Percentiles rank a stretch among this genome's conserved stretches.
Conservation (phyloP, 2,113 vertebrate species). For the Pteruthius melanotis region DNA sequence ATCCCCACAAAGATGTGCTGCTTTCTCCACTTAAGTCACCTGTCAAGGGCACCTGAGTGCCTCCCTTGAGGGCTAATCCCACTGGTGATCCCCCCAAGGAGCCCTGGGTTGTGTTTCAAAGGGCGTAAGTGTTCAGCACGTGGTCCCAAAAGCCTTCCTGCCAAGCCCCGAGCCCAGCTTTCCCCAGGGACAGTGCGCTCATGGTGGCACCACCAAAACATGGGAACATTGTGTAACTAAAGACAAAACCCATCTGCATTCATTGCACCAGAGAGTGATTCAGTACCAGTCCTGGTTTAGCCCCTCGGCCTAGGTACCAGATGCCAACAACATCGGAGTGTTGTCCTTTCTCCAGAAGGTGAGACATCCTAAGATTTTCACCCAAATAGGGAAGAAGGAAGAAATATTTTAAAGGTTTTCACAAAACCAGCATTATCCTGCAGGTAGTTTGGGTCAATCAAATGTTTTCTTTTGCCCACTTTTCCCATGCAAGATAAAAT, state of each 20-base stretch:
- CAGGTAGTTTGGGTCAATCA: not conserved
- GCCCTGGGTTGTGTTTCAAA: not conserved
- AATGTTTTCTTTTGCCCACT: slow-evolving; percentile 11
- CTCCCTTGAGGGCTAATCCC: not conserved
- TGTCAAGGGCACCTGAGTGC: not conserved
- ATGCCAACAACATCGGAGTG: accelerated
- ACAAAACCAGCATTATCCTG: not conserved
- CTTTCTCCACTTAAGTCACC: not conserved
- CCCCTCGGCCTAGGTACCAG: not conserved
- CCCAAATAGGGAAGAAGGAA: not conserved
- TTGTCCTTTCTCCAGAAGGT: not conserved
- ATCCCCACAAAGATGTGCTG: not conserved
- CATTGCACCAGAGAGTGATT: not conserved
- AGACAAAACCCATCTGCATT: not conserved
- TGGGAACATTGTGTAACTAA: not conserved
- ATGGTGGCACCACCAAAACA: accelerated
- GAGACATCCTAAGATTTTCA: not conserved
- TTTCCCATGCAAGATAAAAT: not conserved
- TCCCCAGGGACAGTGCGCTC: not conserved
- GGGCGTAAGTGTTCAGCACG: not conserved
- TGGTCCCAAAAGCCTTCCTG: not conserved
- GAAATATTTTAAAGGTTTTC: not conserved
- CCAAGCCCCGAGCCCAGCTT: not conserved
- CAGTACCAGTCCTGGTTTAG: not conserved
- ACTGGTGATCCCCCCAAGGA: not conserved